Base-by-base conservation (phyloP, 2,888 invertebrate species). In the Caenorhabditis virilis region DNA sequence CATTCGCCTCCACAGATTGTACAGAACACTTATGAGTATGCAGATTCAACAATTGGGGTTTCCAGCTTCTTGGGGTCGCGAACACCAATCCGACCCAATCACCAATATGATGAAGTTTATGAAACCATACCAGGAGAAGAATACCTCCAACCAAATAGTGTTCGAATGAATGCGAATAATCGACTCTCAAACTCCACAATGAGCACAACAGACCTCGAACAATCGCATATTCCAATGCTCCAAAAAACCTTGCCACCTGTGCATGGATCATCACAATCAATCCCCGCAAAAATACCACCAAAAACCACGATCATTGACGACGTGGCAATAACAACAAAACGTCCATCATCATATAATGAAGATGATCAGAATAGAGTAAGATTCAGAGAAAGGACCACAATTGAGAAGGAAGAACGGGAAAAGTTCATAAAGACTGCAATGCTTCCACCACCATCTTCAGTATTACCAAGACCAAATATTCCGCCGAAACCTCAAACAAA, bases 101-200 rank as follows among this genome's bases (percentile, higher is more conserved):
- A 64, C 41, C 47, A 42, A 5, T 76, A 76, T 38, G 76, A 76
- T 35, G 53, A 60, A 25, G 76, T 76, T 1, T 76, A 72, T 42
- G 76, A 76, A 41, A 55, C 60, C 7, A 66, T 70, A 11, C 72
- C 74, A 2, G 63, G 55, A 16, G 73, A 76, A 39, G 47, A 61
- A 33, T 76, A 76, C 42, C 36, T 72, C 38, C 68, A 73, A 22
- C 73, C 76, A 2, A 73, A 73, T 16, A 67, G 60, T 39, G 52
- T 50, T 4, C 38, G 57, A 18, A n/a, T n/a, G n/a, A n/a, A n/a
- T n/a, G n/a, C n/a, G n/a, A 63, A 60, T 41, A 57, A 60, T 22
- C 39, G 66, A 15, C 41, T 61, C 2, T 60, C 60, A 2, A 61
- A 45, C n/a, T 66, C 66, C 16, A 66, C 66, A 0, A 22, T 66